Conservation (phyloP, 2,888 invertebrate species). For the Drosophila eohydei region DNA sequence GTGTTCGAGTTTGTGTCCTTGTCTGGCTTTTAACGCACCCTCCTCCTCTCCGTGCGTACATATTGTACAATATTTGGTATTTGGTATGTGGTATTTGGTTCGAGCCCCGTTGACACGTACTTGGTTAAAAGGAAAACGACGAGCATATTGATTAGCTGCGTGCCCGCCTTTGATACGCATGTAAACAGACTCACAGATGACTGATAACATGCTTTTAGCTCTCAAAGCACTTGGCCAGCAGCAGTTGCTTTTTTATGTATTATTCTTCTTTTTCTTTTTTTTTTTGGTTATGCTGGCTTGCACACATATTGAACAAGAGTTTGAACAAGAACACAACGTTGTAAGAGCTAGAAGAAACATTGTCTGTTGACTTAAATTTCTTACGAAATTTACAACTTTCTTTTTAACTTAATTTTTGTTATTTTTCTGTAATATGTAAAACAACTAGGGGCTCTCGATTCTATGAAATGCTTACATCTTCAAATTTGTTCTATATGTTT, state of each 20-base stretch:
- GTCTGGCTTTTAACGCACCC: conserved; percentile 38
- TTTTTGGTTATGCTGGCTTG: conserved; percentile 47
- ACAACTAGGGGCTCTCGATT: conserved; percentile 1
- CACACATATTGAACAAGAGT: conserved; percentile 21
- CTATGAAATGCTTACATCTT: not conserved
- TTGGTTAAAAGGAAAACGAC: conserved; percentile 81
- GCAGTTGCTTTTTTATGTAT: conserved; percentile 5
- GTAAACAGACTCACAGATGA: conserved; percentile 64
- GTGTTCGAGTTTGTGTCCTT: conserved; percentile 26
- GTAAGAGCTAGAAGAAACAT: conserved; percentile 2
- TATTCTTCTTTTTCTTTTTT: conserved; percentile 10
- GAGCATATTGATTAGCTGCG: conserved; percentile 80
- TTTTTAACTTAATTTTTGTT: conserved; percentile 4
- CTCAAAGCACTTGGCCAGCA: conserved; percentile 57
- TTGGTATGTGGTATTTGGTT: conserved; percentile 31
- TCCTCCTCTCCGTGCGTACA: not conserved
- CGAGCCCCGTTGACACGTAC: conserved; percentile 75
- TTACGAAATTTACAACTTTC: conserved; percentile 16
- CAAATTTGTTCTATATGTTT: not conserved
- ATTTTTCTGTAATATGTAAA: conserved; percentile 1
- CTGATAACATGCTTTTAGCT: conserved; percentile 74
- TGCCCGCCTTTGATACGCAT: conserved; percentile 65
- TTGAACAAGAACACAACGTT: not conserved
- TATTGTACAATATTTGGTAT: conserved; percentile 42
- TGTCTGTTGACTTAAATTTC: conserved; percentile 12